Base-by-base conservation (phyloP, 2,797 vertebrate genomes). In the Darevskia nairensis region DNA sequence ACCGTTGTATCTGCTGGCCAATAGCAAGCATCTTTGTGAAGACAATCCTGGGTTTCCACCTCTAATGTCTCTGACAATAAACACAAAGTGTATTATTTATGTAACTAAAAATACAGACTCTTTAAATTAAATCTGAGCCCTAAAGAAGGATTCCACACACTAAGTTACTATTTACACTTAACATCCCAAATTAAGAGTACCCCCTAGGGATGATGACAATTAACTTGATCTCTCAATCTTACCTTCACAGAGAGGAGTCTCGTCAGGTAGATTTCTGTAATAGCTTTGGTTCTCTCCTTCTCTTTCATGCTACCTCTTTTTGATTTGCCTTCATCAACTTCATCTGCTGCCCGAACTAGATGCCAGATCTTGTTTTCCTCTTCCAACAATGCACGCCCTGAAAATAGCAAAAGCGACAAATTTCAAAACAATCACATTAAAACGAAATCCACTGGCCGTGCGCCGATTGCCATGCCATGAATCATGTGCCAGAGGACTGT, bases 201-300 rank as follows among this genome's bases (percentile, higher is more conserved):
- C 80, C 66, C 76, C 11, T 19, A 88, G 29, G 71, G 50, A 41
- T 19, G 59, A 55, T 44, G n/a, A 46, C 61, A 66, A 88, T 82
- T 13, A 3, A 0, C 5, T 79, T 80, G 68, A 89, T 19, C 72
- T 71, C 13, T 79, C 87, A 90, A 46, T 2, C 92, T 25, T 96
- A 99, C 99, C 98, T 99, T 99, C 94, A 99, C 98, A 0, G 99
- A 99, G 10, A 99, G 98, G 91, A 99, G 98, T 91, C 99, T 97
- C 1, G 99, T 99, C 93, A 99, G 97, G 97, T 99, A 99, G 96
- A 99, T 99, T 97, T 99, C 99, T 0, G 99, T 99, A 95, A 99
- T 99, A 96, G 99, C 99, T 98, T 99, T 99, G 95, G 98, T 99
- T 96, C 98, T 98, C 89, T 99, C 99, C 94, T 99, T 99, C 95